A percentile compares a stretch with the other conserved stretches of the same genome.
Conservation (phyloP, 1,140 invertebrate genomes). For the Orussus abietinus region DNA sequence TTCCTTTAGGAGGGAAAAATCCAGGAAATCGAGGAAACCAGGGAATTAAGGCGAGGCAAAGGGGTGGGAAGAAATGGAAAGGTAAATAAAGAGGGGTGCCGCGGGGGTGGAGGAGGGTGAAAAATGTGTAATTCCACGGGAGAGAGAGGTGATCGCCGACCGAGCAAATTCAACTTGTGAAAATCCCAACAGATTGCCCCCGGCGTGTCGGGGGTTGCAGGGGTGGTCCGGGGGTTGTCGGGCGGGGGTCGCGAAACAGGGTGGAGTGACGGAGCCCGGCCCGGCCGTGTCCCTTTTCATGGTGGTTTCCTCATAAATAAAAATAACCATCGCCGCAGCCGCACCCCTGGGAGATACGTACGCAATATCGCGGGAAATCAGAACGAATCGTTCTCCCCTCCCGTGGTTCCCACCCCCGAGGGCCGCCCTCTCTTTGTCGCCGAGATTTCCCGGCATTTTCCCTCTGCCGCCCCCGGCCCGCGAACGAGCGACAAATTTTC, state of each 20-base stretch:
- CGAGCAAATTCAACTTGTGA: constrained; percentile 47
- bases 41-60: too few relatives aligned
- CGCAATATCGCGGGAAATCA: constrained; percentile 46
- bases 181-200: constrained; percentile 45
- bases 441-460: too few relatives aligned
- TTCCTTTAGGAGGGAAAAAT: too few relatives aligned
- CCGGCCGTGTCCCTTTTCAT: constrained; percentile 43
- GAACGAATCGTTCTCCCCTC: constrained; percentile 37
- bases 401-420: constrained; percentile 12
- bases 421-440: too few relatives aligned
- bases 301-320: constrained; percentile 55
- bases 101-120: constrained; percentile 1
- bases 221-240: constrained; percentile 26
- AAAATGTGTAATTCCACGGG: constrained; percentile 3
- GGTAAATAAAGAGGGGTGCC: constrained; percentile 16
- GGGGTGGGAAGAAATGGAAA: constrained; percentile 18
- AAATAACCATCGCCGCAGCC: constrained; percentile 44
- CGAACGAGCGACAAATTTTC: too few relatives aligned
- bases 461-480: too few relatives aligned
- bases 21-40: too few relatives aligned
- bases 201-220: constrained; percentile 14
- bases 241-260: too few relatives aligned
- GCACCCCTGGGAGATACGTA: constrained; percentile 40
- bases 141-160: too few relatives aligned
- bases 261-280: constrained; percentile 25